Evolutionary conservation across 2,888 invertebrate species (phyloP), one percentile per base, ranked within the genome.

Genomic region (Plemyria rubiginata): DNA sequence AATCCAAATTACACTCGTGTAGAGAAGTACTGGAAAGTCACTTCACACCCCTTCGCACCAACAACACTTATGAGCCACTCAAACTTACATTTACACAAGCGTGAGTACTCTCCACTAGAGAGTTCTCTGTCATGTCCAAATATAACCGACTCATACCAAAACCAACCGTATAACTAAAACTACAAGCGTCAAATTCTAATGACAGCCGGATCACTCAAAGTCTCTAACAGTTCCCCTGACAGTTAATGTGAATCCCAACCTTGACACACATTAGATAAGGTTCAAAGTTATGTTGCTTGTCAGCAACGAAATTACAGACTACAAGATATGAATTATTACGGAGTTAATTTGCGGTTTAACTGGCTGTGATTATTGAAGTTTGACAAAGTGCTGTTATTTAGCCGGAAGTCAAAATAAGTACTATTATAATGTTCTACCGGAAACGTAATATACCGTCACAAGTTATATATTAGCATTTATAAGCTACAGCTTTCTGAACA

Each of bases 1-100:
- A 11, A 11, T 38, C 36, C 11, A 11, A 38, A 38, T 11, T 11
- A 38, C 11, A 38, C 8, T 11, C 11, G 36, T 38, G 32, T 32
- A 32, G 3, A 16, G 9, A 11, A 16, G 45, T 16, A 45, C 45
- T 45, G 6, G 48, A 15, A 54, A 48, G 45, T 16, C 54, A 13
- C 49, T 57, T 53, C 56, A 65, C 43, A 45, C 45, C 16, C 36
- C 45, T n/a, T 50, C 56, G 64, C 63, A 61, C 50, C 29, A 57
- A 58, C 54, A 65, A 62, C 50, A 54, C 63, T 55, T 62, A 52
- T 41, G 56, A 58, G 54, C 55, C 58, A 65, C 67, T 71, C 65
- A 65, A 70, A 67, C 60, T 64, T 62, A 70, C 67, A 68, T 67
- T 71, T 67, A 63, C 56, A 55, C 64, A 63, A 68, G 63, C 60